phyloP scores from a whole-genome alignment of 2,888 invertebrate species.

The Eucriotettix oculatus region DNA sequence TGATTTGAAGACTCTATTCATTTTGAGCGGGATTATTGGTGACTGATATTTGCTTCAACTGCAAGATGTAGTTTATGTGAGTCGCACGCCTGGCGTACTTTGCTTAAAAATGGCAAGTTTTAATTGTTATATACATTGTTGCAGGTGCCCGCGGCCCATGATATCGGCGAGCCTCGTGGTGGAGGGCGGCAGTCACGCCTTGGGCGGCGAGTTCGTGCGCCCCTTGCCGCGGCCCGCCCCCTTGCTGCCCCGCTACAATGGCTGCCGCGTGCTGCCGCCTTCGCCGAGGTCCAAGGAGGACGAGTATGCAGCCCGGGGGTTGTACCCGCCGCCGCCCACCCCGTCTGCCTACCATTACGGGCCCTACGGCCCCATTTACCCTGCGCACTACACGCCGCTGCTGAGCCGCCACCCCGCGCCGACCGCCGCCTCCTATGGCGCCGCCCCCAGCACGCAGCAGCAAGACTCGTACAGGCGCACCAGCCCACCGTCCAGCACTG shows the following conservation, averaged over 20 bases:
- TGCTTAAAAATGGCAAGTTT: no score
- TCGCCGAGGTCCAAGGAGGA: no score
- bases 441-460: not conserved
- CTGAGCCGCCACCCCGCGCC: no score
- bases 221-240: not conserved
- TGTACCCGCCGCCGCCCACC: not conserved
- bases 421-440: not conserved
- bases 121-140: not conserved
- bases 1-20: no score
- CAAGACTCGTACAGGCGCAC: not conserved
- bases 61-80: no score
- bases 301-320: no score
- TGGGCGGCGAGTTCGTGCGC: not conserved
- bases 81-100: no score
- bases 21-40: no score
- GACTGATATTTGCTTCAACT: no score
- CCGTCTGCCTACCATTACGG: not conserved
- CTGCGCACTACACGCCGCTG: not conserved
- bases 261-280: no score
- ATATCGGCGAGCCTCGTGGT: not conserved
- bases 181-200: not conserved
- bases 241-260: not conserved
- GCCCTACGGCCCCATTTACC: not conserved
- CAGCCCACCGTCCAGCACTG: not conserved
- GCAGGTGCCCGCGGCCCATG: not conserved